Percentiles rank a stretch among this genome's conserved stretches.
Conservation (phyloP, 2,797 vertebrate species). For the Malurus leucopterus region DNA sequence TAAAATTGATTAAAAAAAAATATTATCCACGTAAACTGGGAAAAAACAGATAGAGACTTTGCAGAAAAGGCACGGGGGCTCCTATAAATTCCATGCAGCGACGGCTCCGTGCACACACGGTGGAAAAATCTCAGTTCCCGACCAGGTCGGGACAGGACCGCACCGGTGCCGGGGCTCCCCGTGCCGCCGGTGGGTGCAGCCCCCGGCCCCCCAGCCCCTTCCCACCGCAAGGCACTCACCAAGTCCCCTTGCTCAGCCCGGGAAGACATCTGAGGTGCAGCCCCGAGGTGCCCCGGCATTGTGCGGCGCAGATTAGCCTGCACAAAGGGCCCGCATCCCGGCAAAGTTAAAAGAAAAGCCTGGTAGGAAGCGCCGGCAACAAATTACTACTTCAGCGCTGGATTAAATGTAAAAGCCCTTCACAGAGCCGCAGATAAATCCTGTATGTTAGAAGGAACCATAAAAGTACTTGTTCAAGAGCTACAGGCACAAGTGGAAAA, state of each 20-base stretch:
- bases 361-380: constrained; percentile 57
- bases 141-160: not conserved
- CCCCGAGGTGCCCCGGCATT: constrained; percentile 2
- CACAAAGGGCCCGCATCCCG: constrained; percentile 51
- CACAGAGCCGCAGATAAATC: constrained; percentile 72
- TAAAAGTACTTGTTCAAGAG: constrained; percentile 70
- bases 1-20: not conserved
- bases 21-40: not conserved
- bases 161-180: not conserved
- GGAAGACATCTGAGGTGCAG: not conserved
- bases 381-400: constrained; percentile 70
- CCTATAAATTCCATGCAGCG: rapidly evolving
- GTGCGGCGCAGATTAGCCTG: constrained; percentile 3
- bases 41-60: not conserved
- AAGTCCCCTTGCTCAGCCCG: not conserved
- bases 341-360: constrained; percentile 62
- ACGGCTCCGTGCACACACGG: rapidly evolving
- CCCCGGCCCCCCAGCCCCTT: not conserved
- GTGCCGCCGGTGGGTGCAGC: not conserved
- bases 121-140: not conserved
- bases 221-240: not conserved
- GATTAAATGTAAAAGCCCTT: constrained; percentile 74
- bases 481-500: constrained; percentile 73
- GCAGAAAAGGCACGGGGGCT: not conserved
- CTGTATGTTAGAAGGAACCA: constrained; percentile 64